Evolutionary conservation across 2,888 invertebrate species (phyloP).

Genomic region (Diploptera punctata): DNA sequence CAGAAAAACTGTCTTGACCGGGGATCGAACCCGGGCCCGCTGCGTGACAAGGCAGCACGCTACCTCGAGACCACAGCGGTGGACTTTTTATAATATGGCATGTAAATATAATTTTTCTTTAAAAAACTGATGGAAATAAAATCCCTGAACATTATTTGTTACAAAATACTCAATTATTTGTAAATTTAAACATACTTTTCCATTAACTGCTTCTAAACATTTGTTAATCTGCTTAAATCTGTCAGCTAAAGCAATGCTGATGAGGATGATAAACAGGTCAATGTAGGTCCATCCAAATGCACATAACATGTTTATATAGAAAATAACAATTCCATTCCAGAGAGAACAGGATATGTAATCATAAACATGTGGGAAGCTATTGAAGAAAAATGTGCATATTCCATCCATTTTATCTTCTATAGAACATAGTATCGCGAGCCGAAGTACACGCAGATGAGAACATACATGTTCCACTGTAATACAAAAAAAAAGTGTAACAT

Average conservation of each 20-base stretch:
- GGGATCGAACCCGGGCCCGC: too few relatives aligned
- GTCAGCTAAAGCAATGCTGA: constrained; percentile 58
- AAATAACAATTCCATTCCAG: constrained; percentile 53
- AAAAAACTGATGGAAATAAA: too few relatives aligned
- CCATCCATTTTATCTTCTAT: constrained; percentile 22
- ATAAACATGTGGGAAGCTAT: constrained; percentile 58
- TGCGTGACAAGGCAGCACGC: too few relatives aligned
- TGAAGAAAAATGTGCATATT: constrained; percentile 34
- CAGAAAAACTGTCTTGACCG: too few relatives aligned
- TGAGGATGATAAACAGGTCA: constrained; percentile 49
- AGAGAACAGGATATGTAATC: constrained; percentile 56
- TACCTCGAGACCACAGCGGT: too few relatives aligned
- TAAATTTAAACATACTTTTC: constrained; percentile 4
- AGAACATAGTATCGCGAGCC: constrained; percentile 25
- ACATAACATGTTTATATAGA: constrained; percentile 41
- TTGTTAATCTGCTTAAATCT: constrained; percentile 66
- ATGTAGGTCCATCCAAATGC: constrained; percentile 49
- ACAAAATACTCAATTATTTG: too few relatives aligned
- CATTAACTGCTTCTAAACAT: constrained; percentile 30
- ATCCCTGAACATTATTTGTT: too few relatives aligned
- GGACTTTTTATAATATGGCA: too few relatives aligned
- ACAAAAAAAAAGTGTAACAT: neutral
- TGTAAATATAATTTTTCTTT: too few relatives aligned
- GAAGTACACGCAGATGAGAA: constrained; percentile 31
- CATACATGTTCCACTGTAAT: constrained; percentile 32